Evolutionary conservation across 2,113 vertebrate species (phyloP).

Genomic region (Pangasianodon hypophthalmus): DNA sequence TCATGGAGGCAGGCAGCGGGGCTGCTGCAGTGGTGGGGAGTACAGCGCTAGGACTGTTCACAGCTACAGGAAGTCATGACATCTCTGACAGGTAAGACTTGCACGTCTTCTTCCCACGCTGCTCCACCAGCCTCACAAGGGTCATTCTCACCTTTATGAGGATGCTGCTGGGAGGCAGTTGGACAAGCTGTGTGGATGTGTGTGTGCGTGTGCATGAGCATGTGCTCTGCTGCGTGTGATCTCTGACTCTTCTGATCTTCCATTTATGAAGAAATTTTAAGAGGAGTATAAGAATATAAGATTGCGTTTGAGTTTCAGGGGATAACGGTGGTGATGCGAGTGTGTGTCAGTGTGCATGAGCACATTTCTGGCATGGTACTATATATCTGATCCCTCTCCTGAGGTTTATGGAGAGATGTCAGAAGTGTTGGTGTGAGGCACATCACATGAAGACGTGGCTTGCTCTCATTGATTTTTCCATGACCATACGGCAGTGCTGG

Average conservation of each 20-base stretch:
- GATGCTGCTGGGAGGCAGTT: slow-evolving; percentile 5
- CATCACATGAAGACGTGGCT: slow-evolving; percentile 46
- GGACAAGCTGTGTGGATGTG: slow-evolving; percentile 9
- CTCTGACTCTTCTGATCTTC: slow-evolving; percentile 29
- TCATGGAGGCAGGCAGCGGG: slow-evolving; percentile 78
- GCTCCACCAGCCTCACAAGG: neutral
- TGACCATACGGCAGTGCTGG: slow-evolving; percentile 29
- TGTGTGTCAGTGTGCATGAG: neutral
- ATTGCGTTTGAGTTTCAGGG: neutral
- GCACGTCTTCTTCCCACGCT: neutral
- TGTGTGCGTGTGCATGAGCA: slow-evolving; percentile 40
- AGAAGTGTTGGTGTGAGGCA: slow-evolving; percentile 58
- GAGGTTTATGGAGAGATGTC: slow-evolving; percentile 68
- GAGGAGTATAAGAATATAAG: neutral
- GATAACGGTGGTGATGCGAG: neutral
- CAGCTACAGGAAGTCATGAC: slow-evolving; percentile 75
- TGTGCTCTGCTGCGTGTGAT: neutral
- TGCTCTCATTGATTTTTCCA: slow-evolving; percentile 40
- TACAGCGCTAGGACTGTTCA: slow-evolving; percentile 75
- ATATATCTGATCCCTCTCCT: slow-evolving; percentile 18
- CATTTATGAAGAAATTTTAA: slow-evolving; percentile 30
- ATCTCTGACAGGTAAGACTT: slow-evolving; percentile 76
- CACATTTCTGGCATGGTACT: slow-evolving; percentile 9
- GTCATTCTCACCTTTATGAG: slow-evolving; percentile 32
- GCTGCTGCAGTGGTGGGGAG: slow-evolving; percentile 78